Conservation (phyloP, 2,797 vertebrate species). For the Streptopelia turtur region DNA sequence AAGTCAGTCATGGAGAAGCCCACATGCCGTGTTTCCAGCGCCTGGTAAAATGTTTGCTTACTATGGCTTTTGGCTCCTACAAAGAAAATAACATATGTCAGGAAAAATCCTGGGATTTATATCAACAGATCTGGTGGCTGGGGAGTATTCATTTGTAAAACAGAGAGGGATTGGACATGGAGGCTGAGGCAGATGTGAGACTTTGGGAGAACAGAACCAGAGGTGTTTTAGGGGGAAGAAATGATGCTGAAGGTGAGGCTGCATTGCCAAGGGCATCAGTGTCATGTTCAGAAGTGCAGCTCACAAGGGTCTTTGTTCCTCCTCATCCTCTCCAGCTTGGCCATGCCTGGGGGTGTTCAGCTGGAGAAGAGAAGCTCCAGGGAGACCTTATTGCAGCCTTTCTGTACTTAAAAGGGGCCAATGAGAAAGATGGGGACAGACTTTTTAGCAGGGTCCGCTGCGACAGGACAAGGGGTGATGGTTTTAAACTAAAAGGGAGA, state of each 20-base stretch:
- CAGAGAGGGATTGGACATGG: not conserved
- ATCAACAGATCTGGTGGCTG: not conserved
- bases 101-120: constrained; percentile 10
- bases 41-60: constrained; percentile 9
- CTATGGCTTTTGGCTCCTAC: not conserved
- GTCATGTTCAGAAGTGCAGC: not conserved
- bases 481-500: too few relatives aligned
- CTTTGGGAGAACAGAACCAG: not conserved
- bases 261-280: not conserved
- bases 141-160: not conserved
- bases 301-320: not conserved
- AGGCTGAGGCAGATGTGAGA: not conserved
- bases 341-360: too few relatives aligned
- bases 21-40: fast-evolving
- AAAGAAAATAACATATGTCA: constrained; percentile 9
- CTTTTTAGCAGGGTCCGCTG: too few relatives aligned
- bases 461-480: too few relatives aligned
- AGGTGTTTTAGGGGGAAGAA: not conserved
- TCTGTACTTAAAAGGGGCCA: too few relatives aligned
- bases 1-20: not conserved
- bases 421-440: too few relatives aligned
- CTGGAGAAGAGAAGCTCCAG: too few relatives aligned
- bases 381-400: too few relatives aligned
- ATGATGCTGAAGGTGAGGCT: not conserved
- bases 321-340: not conserved